Evolutionary conservation across 2,797 vertebrate genomes (phyloP).

Genomic region (Gadopsis bispinosus): DNA sequence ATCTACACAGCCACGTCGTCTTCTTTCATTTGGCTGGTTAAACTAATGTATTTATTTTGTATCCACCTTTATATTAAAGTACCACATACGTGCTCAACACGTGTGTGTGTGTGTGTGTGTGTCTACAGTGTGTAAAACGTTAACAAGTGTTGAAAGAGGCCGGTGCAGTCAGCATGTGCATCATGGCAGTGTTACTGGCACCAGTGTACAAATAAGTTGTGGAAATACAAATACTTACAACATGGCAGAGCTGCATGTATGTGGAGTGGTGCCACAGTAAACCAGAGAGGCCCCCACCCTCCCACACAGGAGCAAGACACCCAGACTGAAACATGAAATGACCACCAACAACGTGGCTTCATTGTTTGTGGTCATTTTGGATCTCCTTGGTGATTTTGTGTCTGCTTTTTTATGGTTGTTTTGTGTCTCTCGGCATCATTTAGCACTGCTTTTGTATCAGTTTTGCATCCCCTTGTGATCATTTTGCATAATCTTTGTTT

Average conservation of each 20-base stretch:
- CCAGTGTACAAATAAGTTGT: slow-evolving; percentile 9
- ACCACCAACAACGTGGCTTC: no score
- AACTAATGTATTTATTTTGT: not conserved
- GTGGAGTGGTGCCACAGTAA: not conserved
- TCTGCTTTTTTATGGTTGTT: not conserved
- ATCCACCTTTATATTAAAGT: not conserved
- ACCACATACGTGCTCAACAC: not conserved
- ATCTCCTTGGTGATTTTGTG: no score
- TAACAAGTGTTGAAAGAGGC: not conserved
- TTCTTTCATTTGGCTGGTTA: not conserved
- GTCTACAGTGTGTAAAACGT: not conserved
- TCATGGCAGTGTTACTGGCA: slow-evolving; percentile 3
- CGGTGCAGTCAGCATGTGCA: slow-evolving; percentile 4
- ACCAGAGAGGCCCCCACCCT: not conserved
- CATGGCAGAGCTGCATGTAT: not conserved
- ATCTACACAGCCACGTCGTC: not conserved
- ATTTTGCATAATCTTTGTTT: not conserved
- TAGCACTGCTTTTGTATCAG: not conserved
- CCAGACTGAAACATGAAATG: not conserved
- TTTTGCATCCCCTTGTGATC: not conserved
- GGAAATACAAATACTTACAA: slow-evolving; percentile 6
- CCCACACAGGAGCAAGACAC: not conserved
- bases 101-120: not conserved
- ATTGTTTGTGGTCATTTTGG: no score
- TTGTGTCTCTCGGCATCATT: not conserved